Conservation (phyloP, 2,113 vertebrate genomes). For the Girardinichthys multiradiatus region DNA sequence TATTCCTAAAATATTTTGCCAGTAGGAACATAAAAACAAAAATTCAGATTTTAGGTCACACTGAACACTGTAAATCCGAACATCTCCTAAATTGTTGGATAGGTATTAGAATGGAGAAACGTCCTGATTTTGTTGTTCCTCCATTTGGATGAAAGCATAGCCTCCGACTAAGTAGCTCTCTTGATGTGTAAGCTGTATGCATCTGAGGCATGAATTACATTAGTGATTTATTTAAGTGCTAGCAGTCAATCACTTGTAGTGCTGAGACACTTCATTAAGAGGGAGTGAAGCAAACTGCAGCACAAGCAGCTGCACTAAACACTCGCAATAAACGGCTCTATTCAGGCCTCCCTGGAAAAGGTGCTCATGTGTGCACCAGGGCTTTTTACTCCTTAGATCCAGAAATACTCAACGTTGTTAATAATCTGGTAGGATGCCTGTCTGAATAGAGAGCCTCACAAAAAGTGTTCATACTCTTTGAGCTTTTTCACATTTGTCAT, state of each 20-base stretch:
- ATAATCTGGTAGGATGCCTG: not conserved
- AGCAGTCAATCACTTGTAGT: slow-evolving; percentile 17
- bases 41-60: not conserved
- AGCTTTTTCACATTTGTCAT: not conserved
- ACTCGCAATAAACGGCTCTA: slow-evolving; percentile 47
- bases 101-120: not conserved
- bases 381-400: slow-evolving; percentile 13
- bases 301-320: slow-evolving; percentile 29
- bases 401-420: slow-evolving; percentile 6
- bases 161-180: not conserved
- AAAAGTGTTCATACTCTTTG: not conserved
- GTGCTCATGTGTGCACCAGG: not conserved
- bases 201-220: slow-evolving; percentile 3
- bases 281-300: slow-evolving; percentile 32
- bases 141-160: not conserved
- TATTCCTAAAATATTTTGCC: not conserved
- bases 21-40: not conserved
- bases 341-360: slow-evolving; percentile 8
- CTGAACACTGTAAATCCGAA: not conserved
- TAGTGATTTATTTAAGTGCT: slow-evolving; percentile 10
- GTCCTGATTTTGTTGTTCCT: not conserved
- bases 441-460: not conserved
- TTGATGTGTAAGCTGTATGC: not conserved
- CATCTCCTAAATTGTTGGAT: not conserved
- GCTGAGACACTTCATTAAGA: slow-evolving; percentile 24